Evolutionary conservation across 2,113 vertebrate species (phyloP), one percentile per base, ranked within the genome.

Genomic region (Ailuropoda melanoleuca): DNA sequence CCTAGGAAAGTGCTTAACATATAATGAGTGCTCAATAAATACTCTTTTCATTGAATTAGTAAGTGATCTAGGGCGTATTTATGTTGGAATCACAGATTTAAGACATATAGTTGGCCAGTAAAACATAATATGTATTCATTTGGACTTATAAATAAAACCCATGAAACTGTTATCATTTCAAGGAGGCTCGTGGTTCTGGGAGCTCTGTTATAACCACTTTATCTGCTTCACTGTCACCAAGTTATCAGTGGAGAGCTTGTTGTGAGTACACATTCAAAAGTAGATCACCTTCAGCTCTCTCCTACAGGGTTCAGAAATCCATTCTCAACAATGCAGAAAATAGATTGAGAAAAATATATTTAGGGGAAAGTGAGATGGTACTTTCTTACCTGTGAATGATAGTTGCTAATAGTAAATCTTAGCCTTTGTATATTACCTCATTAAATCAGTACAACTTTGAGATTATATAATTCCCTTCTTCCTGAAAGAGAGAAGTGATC

Each of bases 111-210:
- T 83, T 95, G 5, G 39, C 18, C 29, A 55, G 17, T 75, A n/a
- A 60, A 94, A 43, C 29, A 56, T 39, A 60, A 2, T 26, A 58
- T 46, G 17, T 58, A 74, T 89, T 31, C 78, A 34, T 23, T 75
- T 86, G 55, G 68, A 68, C 23, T 66, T 95, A 72, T 50, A 89
- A 77, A 29, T 77, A 62, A 83, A 70, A 96, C 89, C 82, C 31
- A 0, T 34, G 60, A 90, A 72, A 23, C 46, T 81, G 58, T 86
- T 55, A 29, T 77, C 19, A 58, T 93, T 60, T 93, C 70, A 94
- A 77, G 34, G 23, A 48, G 29, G 50, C 19, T 75, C 12, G n/a
- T 39, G 34, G 2, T 83, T 90, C 58, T 70, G 58, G 58, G 31
- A 29, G 0, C 6, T 58, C 15, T 55, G 12, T 34, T n/a, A 23